Conservation (phyloP, 1,140 invertebrate species). For the Cepaea nemoralis region DNA sequence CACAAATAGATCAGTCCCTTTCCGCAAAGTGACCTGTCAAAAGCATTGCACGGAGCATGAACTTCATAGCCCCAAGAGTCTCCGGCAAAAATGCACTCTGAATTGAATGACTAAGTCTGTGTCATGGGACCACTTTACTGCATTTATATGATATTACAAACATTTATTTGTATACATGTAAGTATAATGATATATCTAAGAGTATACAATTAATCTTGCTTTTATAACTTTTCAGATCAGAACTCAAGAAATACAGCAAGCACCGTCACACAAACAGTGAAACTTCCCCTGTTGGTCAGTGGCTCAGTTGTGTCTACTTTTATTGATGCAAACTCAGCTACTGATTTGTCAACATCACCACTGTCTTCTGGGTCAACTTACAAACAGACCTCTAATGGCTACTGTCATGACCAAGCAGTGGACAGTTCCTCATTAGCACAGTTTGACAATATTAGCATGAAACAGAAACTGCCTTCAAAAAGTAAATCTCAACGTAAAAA, state of each 20-base stretch:
- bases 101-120: no score
- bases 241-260: not conserved
- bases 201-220: no score
- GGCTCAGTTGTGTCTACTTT: not conserved
- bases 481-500: not conserved
- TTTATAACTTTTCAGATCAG: not conserved
- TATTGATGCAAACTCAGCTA: not conserved
- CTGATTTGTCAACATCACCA: not conserved
- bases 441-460: slow-evolving; percentile 6
- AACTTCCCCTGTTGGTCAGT: not conserved
- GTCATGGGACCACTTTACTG: no score
- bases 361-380: not conserved
- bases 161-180: no score
- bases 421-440: not conserved
- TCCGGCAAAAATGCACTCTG: no score
- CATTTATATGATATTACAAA: no score
- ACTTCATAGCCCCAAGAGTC: no score
- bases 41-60: no score
- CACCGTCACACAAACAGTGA: not conserved
- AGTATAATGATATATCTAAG: no score
- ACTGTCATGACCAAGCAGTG: not conserved
- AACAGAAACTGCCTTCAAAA: slow-evolving; percentile 7
- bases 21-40: no score
- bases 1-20: no score
- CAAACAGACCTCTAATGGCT: not conserved